A percentile compares a stretch with the other conserved stretches of the same genome.
phyloP scores from a whole-genome alignment of 2,113 vertebrate genomes.

The Upupa epops region DNA sequence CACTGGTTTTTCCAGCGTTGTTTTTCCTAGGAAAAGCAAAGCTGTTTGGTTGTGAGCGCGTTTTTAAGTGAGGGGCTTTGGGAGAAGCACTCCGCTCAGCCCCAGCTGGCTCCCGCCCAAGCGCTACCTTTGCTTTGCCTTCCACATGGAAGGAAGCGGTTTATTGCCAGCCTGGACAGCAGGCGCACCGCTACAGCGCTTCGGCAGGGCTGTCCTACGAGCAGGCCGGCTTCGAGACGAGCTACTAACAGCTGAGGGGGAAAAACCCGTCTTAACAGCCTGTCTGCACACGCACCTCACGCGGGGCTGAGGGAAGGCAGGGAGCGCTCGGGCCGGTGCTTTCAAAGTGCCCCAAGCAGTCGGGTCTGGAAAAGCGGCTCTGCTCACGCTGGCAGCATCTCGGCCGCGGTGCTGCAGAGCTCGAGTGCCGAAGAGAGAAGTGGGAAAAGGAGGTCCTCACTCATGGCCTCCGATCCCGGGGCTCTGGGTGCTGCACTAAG shows the following conservation, averaged over 20 bases:
- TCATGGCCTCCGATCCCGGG: not conserved
- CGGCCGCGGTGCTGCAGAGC: not conserved
- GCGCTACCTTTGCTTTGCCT: not conserved
- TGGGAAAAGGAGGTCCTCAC: not conserved
- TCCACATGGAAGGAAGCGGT: not conserved
- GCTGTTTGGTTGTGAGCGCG: not conserved
- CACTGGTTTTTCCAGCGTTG: not conserved
- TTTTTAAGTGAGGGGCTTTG: not conserved
- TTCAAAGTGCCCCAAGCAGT: not conserved
- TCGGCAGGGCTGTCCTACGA: not conserved
- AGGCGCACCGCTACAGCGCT: not conserved
- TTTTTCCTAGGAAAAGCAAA: not conserved
- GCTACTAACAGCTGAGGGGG: not conserved
- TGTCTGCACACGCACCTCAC: not conserved
- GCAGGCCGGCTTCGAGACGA: rapidly evolving
- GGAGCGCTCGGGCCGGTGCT: not conserved
- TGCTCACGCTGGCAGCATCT: rapidly evolving
- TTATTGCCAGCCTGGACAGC: not conserved
- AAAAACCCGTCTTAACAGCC: not conserved
- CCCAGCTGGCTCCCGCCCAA: not conserved
- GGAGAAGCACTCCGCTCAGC: not conserved
- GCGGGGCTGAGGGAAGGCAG: not conserved
- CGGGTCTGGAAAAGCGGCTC: not conserved
- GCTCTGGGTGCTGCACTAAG: not conserved
- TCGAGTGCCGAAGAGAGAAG: not conserved